These are phyloP conservation scores for Caenorhabditis sinica DNA, from an alignment of 2,888 invertebrate species.

Conservation along the genomic window DNA sequence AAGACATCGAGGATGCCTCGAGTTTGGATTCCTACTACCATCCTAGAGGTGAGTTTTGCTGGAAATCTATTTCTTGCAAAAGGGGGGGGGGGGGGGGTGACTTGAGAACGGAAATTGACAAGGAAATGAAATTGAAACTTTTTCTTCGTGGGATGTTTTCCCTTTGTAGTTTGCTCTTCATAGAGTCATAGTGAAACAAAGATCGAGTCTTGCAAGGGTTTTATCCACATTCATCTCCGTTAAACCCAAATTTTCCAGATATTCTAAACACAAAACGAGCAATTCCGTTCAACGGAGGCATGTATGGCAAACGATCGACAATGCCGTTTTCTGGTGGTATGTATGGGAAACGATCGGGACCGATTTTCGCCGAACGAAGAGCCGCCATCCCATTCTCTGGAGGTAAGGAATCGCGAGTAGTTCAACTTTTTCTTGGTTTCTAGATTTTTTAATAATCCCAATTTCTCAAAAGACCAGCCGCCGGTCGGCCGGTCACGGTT, in stretches of 20 bases:
- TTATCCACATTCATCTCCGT: too few relatives aligned
- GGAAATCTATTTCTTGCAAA: background rate
- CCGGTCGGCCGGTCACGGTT: too few relatives aligned
- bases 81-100: background rate
- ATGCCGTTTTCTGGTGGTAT: slow-evolving; percentile 74
- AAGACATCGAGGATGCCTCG: slow-evolving; percentile 32
- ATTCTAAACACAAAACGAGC: slow-evolving; percentile 50
- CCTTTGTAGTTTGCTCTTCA: background rate
- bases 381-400: slow-evolving; percentile 57
- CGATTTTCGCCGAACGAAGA: slow-evolving; percentile 52
- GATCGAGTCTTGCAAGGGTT: background rate
- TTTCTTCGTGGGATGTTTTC: background rate
- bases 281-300: slow-evolving; percentile 75
- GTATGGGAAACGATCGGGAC: slow-evolving; percentile 69
- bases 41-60: slow-evolving; percentile 43
- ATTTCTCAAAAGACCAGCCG: background rate
- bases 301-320: slow-evolving; percentile 73
- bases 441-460: too few relatives aligned
- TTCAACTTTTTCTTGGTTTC: too few relatives aligned
- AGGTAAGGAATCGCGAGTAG: slow-evolving; percentile 44
- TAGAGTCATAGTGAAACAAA: background rate
- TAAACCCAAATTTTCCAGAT: slow-evolving; percentile 32
- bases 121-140: slow-evolving; percentile 34
- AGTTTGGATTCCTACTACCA: slow-evolving; percentile 29
- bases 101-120: slow-evolving; percentile 10